Evolutionary conservation across 2,797 vertebrate species (phyloP), one percentile per base, ranked within the genome.

Genomic region (Ceyx erithaca): DNA sequence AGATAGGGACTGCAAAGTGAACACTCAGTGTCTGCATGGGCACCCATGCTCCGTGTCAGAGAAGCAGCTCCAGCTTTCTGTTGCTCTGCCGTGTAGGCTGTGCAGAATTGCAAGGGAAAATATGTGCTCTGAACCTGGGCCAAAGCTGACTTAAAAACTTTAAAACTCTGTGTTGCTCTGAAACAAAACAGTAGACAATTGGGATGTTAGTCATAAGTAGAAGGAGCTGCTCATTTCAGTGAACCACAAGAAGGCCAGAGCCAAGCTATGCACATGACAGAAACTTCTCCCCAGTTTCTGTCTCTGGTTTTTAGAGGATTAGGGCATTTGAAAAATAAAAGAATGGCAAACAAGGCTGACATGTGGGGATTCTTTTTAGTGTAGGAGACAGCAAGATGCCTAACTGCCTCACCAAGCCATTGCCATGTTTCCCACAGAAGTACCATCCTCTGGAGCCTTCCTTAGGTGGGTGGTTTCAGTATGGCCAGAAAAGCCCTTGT

Each of bases 101-200:
- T 62, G 35, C 45, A 76, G 72, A 81, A 69, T 12, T 79, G 70
- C 63, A 82, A 83, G 43, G 45, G 45, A 18, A 85, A 91, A 76
- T n/a, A 52, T 9, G 58, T 69, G 58, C 87, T 85, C 67, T 87
- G 91, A 93, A 81, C 63, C 20, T 75, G 15, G 48, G 79, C 85
- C 66, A 85, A 80, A 80, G 51, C 69, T 75, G 52, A 79, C 64
- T 81, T 86, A 64, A 73, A 89, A 84, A 57, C 67, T 80, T 85
- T 61, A 72, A 89, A 83, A 57, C 57, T 62, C 78, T 13, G 45
- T 37, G 13, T 71, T 93, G 48, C 33, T 80, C 79, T 80, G 89
- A 89, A 93, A 46, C 78, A 69, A 87, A 89, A 46, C 46, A 28
- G 37, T 28, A 48, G 62, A 43, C 68, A 46, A 33, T 49, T 51